Percentiles rank a stretch among this genome's conserved stretches.
These are phyloP conservation scores for Heliconius hortense DNA, from an alignment of 2,888 invertebrate genomes.

Conservation along the genomic window DNA sequence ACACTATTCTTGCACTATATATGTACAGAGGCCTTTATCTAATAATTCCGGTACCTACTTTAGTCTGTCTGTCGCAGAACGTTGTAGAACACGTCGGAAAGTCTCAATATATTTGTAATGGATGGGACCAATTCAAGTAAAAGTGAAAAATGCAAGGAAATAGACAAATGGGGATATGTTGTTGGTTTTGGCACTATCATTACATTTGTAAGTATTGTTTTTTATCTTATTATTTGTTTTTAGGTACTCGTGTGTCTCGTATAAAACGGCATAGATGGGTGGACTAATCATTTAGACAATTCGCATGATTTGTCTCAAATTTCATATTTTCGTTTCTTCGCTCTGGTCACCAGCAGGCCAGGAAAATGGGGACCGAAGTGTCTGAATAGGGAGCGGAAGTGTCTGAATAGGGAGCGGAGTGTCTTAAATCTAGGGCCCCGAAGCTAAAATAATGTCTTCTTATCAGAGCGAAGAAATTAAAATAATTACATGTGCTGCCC, in stretches of 20 bases:
- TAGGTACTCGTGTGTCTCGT: background rate
- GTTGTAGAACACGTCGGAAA: slow-evolving; percentile 13
- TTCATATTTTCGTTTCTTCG: no score
- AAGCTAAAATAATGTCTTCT: no score
- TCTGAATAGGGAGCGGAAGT: no score
- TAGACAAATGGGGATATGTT: slow-evolving; percentile 83
- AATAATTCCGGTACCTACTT: slow-evolving; percentile 24
- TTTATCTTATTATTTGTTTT: background rate
- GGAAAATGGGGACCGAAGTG: no score
- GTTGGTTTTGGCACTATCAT: slow-evolving; percentile 84
- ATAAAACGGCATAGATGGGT: no score
- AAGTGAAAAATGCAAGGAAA: slow-evolving; percentile 43
- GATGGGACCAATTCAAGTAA: slow-evolving; percentile 35
- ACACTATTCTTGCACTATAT: background rate
- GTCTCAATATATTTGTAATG: slow-evolving; percentile 31
- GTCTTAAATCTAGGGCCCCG: no score
- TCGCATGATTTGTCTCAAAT: no score
- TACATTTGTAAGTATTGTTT: slow-evolving; percentile 81
- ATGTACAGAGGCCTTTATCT: slow-evolving; percentile 29
- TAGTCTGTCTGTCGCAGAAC: slow-evolving; percentile 27
- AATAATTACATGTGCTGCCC: no score
- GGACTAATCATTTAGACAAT: no score
- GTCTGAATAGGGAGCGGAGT: no score
- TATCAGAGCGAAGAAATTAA: no score
- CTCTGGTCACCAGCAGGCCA: no score